These are phyloP conservation scores for Gadus macrocephalus DNA, from an alignment of 2,113 vertebrate species.

Conservation along the genomic window DNA sequence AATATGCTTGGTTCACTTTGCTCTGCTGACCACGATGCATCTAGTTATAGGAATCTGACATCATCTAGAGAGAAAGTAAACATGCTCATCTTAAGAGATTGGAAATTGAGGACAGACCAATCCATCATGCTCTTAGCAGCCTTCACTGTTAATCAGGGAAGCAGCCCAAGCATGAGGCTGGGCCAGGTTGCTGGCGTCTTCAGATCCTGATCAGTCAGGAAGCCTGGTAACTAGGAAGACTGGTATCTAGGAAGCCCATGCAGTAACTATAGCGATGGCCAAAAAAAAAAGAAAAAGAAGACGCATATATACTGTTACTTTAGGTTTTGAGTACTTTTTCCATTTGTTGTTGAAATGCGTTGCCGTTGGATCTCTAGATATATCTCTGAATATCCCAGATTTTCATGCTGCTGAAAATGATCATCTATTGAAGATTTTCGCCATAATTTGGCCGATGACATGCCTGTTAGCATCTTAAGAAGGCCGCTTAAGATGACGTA, in stretches of 20 bases:
- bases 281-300: neutral
- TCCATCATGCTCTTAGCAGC: conserved; percentile 39
- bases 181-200: neutral
- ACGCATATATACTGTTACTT: neutral
- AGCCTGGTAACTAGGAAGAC: neutral
- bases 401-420: no score
- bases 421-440: no score
- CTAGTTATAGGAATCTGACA: neutral
- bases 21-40: neutral
- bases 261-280: no score
- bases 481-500: no score
- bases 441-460: no score
- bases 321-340: no score
- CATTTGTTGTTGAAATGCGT: no score
- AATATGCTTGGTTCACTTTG: neutral
- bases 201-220: neutral
- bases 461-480: no score
- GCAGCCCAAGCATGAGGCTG: conserved; percentile 32
- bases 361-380: no score
- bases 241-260: no score
- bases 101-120: conserved; percentile 17
- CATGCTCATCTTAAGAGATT: conserved; percentile 5
- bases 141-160: conserved; percentile 44
- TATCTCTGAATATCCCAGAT: no score
- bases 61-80: conserved; percentile 8